Percentiles rank a stretch among this genome's conserved stretches.
Conservation (phyloP, 1,140 invertebrate genomes). For the Pseudomyrmex pallidus region DNA sequence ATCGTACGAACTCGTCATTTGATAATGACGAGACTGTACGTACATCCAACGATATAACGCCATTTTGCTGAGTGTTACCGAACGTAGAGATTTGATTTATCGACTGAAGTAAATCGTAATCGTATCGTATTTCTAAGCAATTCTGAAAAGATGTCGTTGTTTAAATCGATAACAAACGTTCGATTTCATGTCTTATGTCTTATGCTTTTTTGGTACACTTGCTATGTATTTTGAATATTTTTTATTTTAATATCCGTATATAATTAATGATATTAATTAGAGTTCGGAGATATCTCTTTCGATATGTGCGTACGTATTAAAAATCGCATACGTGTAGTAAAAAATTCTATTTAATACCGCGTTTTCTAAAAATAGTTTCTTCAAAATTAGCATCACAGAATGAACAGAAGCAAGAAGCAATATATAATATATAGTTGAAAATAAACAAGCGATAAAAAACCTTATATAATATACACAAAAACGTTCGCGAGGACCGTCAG, state of each 20-base stretch:
- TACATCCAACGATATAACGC: too few species aligned
- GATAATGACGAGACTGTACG: too few species aligned
- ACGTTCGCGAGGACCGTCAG: neutral
- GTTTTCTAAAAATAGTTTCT: too few species aligned
- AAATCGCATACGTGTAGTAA: too few species aligned
- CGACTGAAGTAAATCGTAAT: neutral
- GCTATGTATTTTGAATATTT: neutral
- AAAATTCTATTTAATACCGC: too few species aligned
- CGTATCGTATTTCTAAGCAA: neutral
- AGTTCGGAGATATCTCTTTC: neutral
- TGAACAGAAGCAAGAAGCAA: neutral
- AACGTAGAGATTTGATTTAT: neutral
- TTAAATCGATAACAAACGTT: slow-evolving; percentile 6
- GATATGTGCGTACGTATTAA: too few species aligned
- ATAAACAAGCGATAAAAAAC: neutral
- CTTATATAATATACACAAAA: neutral
- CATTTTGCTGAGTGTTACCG: neutral
- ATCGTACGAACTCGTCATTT: too few species aligned
- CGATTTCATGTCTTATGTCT: neutral
- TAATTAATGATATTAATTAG: neutral
- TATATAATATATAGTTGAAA: neutral
- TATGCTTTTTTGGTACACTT: neutral
- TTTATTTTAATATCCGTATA: slow-evolving; percentile 10
- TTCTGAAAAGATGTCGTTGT: slow-evolving; percentile 25
- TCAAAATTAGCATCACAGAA: neutral